A percentile compares a stretch with the other conserved stretches of the same genome.
Evolutionary conservation across 2,113 vertebrate genomes (phyloP).

Genomic region (Thinocorus orbignyianus): DNA sequence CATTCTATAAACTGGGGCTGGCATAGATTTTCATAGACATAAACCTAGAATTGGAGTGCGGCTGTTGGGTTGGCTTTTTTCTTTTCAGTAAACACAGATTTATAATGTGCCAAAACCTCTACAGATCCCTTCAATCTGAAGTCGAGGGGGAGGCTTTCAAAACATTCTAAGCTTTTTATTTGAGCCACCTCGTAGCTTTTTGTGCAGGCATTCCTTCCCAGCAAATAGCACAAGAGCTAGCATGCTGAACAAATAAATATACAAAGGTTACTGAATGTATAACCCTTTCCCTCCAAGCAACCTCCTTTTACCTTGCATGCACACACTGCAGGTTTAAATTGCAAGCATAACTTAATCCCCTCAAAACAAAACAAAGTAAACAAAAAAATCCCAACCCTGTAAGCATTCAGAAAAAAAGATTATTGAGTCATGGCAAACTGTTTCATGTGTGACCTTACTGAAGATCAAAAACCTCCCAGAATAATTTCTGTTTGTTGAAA

Average conservation of each 20-base stretch:
- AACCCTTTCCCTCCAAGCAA: slow-evolving; percentile 7
- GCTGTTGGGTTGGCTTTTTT: neutral
- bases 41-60: neutral
- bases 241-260: slow-evolving; percentile 58
- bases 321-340: neutral
- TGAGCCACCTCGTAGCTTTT: neutral
- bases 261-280: slow-evolving; percentile 1
- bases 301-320: neutral
- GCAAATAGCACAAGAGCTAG: slow-evolving; percentile 54
- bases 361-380: neutral
- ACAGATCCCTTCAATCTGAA: slow-evolving; percentile 11
- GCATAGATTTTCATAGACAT: neutral
- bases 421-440: neutral
- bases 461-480: neutral
- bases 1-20: slow-evolving; percentile 34
- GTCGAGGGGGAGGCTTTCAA: slow-evolving; percentile 31
- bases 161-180: slow-evolving; percentile 26
- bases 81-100: slow-evolving; percentile 46
- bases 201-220: slow-evolving; percentile 52
- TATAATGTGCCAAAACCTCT: slow-evolving; percentile 25
- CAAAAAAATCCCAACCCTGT: neutral
- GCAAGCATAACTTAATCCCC: neutral
- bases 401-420: neutral
- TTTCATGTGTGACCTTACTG: neutral
- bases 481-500: neutral